These are phyloP conservation scores for Scaptomyza caliginosa DNA, from an alignment of 2,888 invertebrate species.

Conservation along the genomic window DNA sequence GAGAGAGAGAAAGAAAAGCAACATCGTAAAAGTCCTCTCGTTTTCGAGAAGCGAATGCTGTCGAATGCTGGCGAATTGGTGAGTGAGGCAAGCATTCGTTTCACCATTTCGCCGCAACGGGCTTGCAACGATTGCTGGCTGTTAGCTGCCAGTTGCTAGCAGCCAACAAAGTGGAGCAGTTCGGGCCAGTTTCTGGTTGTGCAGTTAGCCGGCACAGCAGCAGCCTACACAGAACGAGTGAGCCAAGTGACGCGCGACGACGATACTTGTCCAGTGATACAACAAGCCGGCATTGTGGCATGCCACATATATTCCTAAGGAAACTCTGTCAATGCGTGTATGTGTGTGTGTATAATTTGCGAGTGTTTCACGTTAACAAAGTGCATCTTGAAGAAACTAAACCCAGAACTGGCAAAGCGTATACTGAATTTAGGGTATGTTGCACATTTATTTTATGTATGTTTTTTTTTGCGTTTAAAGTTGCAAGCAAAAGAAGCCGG, in stretches of 20 bases:
- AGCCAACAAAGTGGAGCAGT: conserved; percentile 72
- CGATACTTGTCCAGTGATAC: conserved; percentile 9
- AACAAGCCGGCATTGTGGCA: conserved; percentile 25
- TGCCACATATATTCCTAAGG: conserved; percentile 2
- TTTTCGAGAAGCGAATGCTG: conserved; percentile 28
- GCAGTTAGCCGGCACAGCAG: conserved; percentile 49
- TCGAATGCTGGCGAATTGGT: conserved; percentile 19
- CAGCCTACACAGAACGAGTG: conserved; percentile 16
- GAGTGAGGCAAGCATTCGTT: conserved; percentile 23
- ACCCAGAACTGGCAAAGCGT: not conserved
- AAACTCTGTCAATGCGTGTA: not conserved
- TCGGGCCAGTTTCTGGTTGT: conserved; percentile 48
- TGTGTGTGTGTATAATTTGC: not conserved
- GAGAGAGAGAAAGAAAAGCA: not conserved
- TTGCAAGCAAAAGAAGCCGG: conserved; percentile 1
- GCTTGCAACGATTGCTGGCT: conserved; percentile 28
- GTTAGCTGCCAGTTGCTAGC: conserved; percentile 62
- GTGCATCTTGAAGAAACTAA: conserved; percentile 1
- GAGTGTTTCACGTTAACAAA: not conserved
- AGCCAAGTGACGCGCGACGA: conserved; percentile 26
- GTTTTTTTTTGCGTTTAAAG: conserved; percentile 22
- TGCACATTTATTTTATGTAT: conserved; percentile 24
- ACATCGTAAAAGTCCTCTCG: conserved; percentile 24
- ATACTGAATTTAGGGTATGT: conserved; percentile 54
- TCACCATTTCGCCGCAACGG: conserved; percentile 37